Evolutionary conservation across 1,140 invertebrate species (phyloP).

Genomic region (Trichomalopsis sarcophagae): DNA sequence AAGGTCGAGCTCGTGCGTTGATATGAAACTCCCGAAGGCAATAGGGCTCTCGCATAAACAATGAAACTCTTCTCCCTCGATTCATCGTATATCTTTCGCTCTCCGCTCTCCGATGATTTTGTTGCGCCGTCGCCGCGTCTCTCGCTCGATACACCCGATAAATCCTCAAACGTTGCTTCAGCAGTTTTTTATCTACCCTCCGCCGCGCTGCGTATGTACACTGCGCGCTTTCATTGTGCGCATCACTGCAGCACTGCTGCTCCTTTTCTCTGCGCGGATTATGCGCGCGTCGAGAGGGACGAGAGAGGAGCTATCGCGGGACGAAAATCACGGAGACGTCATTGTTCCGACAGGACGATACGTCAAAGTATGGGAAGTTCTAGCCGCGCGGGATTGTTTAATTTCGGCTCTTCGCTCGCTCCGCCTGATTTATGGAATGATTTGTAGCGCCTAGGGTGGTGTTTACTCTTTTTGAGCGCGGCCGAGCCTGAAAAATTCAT

Average conservation of each 20-base stretch:
- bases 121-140: too few species aligned
- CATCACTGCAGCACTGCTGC: too few species aligned
- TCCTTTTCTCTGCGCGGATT: too few species aligned
- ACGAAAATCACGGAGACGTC: conserved; percentile 4
- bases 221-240: too few species aligned
- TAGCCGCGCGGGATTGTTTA: background rate
- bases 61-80: background rate
- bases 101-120: too few species aligned
- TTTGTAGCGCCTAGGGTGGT: background rate
- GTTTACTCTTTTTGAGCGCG: background rate
- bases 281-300: background rate
- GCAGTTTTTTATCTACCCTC: too few species aligned
- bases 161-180: too few species aligned
- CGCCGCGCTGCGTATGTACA: too few species aligned
- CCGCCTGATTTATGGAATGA: conserved; percentile 30
- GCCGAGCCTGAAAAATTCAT: background rate
- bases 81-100: background rate
- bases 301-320: background rate
- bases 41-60: background rate
- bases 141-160: too few species aligned
- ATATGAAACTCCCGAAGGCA: background rate
- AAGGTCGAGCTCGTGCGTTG: too few species aligned
- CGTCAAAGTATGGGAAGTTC: background rate
- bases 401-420: background rate
- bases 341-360: too few species aligned